Evolutionary conservation across 1,140 invertebrate species (phyloP).

Genomic region (Lepidotrigona ventralis): DNA sequence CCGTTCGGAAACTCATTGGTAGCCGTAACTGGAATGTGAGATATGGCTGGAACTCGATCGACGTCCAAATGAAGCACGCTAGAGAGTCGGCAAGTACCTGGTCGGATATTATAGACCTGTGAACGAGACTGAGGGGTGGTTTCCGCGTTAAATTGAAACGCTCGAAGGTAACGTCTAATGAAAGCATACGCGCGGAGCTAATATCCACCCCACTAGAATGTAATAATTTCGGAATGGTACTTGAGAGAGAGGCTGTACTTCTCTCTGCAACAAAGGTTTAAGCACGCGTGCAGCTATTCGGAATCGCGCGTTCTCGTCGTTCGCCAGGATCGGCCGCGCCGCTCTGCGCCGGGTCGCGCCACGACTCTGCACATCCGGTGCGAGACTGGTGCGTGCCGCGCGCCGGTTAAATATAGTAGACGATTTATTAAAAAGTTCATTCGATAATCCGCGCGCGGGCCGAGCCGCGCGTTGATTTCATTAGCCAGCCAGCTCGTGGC

Average conservation of each 20-base stretch:
- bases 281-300: constrained; percentile 65
- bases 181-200: constrained; percentile 77
- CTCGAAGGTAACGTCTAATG: constrained; percentile 80
- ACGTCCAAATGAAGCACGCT: constrained; percentile 75
- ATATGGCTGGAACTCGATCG: constrained; percentile 74
- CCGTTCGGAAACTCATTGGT: constrained; percentile 63
- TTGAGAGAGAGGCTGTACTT: constrained; percentile 66
- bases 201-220: constrained; percentile 77
- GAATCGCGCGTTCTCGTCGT: constrained; percentile 34
- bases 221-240: constrained; percentile 79
- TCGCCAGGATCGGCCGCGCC: constrained; percentile 31
- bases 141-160: constrained; percentile 75
- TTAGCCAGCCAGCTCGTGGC: not conserved
- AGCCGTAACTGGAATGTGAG: constrained; percentile 72
- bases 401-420: not conserved
- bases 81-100: constrained; percentile 73
- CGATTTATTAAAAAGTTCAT: constrained; percentile 60
- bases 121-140: constrained; percentile 72
- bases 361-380: too few species aligned
- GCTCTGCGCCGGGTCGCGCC: too few species aligned
- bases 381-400: too few species aligned
- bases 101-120: constrained; percentile 74
- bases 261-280: constrained; percentile 68
- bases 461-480: constrained; percentile 17
- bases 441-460: not conserved